Percentiles rank a stretch among this genome's conserved stretches.
Evolutionary conservation across 1,140 invertebrate species (phyloP).

Genomic region (Heliconius himera): DNA sequence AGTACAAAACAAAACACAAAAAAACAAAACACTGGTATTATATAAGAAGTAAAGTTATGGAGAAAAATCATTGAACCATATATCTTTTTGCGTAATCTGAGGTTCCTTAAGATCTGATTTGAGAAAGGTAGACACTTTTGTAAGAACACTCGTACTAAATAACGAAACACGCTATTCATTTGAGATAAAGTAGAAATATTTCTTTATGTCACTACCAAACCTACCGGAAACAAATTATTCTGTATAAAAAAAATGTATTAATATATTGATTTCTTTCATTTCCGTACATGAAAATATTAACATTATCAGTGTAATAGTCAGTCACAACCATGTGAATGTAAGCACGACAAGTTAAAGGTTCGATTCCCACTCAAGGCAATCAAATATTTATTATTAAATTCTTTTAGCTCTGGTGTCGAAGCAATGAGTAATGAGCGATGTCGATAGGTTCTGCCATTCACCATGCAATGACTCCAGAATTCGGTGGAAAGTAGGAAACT

Average conservation of each 20-base stretch:
- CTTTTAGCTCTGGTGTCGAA: too few relatives aligned
- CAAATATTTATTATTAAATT: too few relatives aligned
- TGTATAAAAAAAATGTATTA: background rate
- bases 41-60: background rate
- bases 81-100: background rate
- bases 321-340: too few relatives aligned
- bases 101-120: slow-evolving; percentile 3
- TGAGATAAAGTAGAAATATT: background rate
- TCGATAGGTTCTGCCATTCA: too few relatives aligned
- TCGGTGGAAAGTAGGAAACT: too few relatives aligned
- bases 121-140: background rate
- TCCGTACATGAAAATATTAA: background rate
- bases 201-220: background rate
- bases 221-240: background rate
- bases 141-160: slow-evolving; percentile 1
- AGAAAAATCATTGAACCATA: background rate
- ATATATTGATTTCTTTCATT: background rate
- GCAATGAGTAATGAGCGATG: too few relatives aligned
- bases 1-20: background rate
- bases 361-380: too few relatives aligned
- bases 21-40: background rate
- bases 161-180: background rate
- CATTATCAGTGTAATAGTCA: too few relatives aligned
- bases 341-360: too few relatives aligned
- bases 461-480: too few relatives aligned